phyloP scores from a whole-genome alignment of 2,888 invertebrate genomes.

The Ditula angustiorana region DNA sequence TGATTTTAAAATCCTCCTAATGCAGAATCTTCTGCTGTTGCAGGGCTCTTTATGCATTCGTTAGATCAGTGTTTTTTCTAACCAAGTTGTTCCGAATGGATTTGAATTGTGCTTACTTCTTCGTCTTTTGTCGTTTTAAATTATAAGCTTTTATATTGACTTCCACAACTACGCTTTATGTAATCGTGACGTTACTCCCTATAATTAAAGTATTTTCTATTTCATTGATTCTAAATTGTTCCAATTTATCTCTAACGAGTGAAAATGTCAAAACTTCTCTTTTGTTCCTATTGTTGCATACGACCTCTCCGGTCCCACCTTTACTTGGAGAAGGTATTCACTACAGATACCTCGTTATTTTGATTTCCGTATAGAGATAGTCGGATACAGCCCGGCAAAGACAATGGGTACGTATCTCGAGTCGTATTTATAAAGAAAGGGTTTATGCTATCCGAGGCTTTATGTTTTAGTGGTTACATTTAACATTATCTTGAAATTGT shows the following conservation, averaged over 20 bases:
- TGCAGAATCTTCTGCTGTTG: too few relatives aligned
- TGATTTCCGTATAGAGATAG: constrained; percentile 32
- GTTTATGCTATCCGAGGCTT: not conserved
- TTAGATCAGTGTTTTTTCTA: too few relatives aligned
- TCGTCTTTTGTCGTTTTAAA: too few relatives aligned
- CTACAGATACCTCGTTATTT: constrained; percentile 22
- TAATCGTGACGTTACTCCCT: not conserved
- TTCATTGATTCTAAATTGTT: not conserved
- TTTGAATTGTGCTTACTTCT: too few relatives aligned
- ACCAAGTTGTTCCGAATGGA: too few relatives aligned
- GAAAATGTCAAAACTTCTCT: constrained; percentile 17
- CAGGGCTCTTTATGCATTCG: too few relatives aligned
- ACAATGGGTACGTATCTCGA: constrained; percentile 34
- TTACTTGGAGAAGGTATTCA: constrained; percentile 19
- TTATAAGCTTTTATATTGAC: too few relatives aligned
- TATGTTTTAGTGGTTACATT: not conserved
- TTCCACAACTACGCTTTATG: too few relatives aligned
- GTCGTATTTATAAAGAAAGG: constrained; percentile 15
- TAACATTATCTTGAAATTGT: not conserved
- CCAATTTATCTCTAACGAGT: constrained; percentile 29
- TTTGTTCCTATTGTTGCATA: constrained; percentile 34
- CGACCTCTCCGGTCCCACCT: constrained; percentile 28
- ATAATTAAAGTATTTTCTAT: not conserved
- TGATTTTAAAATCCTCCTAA: not conserved
- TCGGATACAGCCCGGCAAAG: constrained; percentile 23